Base-by-base conservation (phyloP, 2,888 invertebrate genomes). In the Clivina fossor region DNA sequence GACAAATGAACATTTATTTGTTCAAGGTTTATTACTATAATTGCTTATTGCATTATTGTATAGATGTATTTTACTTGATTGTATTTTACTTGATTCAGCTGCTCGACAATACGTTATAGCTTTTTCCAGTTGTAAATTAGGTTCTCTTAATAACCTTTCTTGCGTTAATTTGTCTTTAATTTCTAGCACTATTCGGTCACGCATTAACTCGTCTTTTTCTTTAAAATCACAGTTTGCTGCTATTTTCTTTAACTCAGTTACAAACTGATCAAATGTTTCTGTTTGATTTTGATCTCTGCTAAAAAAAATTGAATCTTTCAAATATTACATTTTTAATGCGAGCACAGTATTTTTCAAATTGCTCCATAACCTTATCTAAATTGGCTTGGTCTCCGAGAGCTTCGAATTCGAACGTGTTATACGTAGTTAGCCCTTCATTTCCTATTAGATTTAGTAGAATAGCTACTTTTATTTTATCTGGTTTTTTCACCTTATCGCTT, bases 261-360 rank as follows among this genome's bases (percentile, higher is more conserved):
- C 32, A 47, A 60, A 60, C 26, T 61, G 58, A 28, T 62, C 60
- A 11, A 60, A 33, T n/a, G 32, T 41, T 37, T 61, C 62, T 32
- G 20, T 41, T 16, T 43, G 55, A 8, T 49, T 19, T 47, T 62
- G 62, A 19, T 58, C 59, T 15, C 58, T 30, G n/a, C 30, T 60
- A 59, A 32, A 62, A 62, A 49, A 64, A 60, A 26, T 62, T 61
- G 41, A 51, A 64, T 5, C 60, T 57, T 43, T 63, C 60, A 46
- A 56, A 62, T 5, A 61, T 59, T 0, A 60, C 4, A 47, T 63
- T 63, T 41, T 57, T 62, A 7, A 49, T 26, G 7, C 59, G 58
- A 30, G 59, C 58, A 20, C 63, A 63, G 22, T 62, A 63, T 4
- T 40, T 11, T 5, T 59, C 44, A 47, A 61, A 62, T 47, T 58